These are phyloP conservation scores for Lottia scabra DNA, from an alignment of 2,888 invertebrate genomes.

Conservation along the genomic window DNA sequence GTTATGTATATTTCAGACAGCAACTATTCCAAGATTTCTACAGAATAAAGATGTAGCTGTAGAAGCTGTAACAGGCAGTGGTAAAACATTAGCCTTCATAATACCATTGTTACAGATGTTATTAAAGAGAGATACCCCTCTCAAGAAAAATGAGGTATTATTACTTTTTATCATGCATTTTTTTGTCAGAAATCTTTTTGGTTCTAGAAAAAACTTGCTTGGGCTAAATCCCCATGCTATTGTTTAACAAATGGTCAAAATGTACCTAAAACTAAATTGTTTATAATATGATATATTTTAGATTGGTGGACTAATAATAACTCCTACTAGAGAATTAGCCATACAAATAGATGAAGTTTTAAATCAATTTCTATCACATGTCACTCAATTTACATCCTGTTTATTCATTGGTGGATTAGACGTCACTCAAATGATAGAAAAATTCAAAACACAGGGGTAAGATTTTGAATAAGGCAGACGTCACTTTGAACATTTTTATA, in stretches of 20 bases:
- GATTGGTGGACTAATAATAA: conserved; percentile 90
- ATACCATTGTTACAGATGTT: conserved; percentile 92
- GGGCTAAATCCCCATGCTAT: no score
- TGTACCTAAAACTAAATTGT: no score
- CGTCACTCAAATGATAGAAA: conserved; percentile 80
- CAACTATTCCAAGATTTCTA: conserved; percentile 88
- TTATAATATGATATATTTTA: conserved; percentile 31
- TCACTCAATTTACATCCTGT: conserved; percentile 62
- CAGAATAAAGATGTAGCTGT: conserved; percentile 96
- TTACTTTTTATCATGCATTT: no score
- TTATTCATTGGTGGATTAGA: conserved; percentile 83
- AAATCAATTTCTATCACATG: conserved; percentile 53
- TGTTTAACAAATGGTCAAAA: no score
- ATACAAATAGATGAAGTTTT: conserved; percentile 81
- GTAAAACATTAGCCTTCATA: conserved; percentile 96
- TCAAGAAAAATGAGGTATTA: conserved; percentile 64
- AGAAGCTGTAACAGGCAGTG: conserved; percentile 98
- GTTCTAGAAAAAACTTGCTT: no score
- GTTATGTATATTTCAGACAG: conserved; percentile 74
- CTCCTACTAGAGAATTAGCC: conserved; percentile 96
- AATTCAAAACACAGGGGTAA: conserved; percentile 76
- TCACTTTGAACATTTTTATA: no score
- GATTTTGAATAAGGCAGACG: not conserved
- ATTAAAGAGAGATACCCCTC: conserved; percentile 47
- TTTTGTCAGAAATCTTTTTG: no score